phyloP scores from a whole-genome alignment of 1,140 invertebrate genomes.

The Pteromalus puparum region DNA sequence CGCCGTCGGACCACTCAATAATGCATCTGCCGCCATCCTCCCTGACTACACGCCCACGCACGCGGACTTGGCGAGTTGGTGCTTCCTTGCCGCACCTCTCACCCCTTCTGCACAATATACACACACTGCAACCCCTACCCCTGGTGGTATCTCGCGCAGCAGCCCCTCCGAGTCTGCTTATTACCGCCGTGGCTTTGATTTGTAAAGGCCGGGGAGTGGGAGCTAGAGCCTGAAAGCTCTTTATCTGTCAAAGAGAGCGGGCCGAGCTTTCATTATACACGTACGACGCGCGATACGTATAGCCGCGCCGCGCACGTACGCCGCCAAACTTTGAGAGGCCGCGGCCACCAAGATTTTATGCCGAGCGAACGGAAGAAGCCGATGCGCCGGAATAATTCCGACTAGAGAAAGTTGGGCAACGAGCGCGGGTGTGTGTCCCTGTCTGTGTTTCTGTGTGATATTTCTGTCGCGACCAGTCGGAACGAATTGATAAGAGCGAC shows the following conservation, averaged over 20 bases:
- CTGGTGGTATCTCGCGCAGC: neutral
- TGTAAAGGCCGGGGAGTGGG: constrained; percentile 51
- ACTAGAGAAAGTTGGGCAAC: neutral
- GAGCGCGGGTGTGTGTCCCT: neutral
- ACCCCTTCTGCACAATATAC: neutral
- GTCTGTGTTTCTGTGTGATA: neutral
- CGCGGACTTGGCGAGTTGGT: neutral
- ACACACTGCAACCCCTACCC: neutral
- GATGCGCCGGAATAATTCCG: neutral
- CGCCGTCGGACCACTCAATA: constrained; percentile 64
- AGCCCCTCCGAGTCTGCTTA: constrained; percentile 58
- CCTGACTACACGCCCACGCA: constrained; percentile 41
- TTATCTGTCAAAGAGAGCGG: constrained; percentile 62
- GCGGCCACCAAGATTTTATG: neutral
- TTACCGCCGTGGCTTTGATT: constrained; percentile 68
- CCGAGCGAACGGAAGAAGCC: neutral
- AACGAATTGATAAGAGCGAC: constrained; percentile 3
- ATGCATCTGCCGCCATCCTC: constrained; percentile 65
- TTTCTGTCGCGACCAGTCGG: neutral
- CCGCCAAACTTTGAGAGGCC: neutral
- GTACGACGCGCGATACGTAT: neutral
- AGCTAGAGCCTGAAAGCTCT: constrained; percentile 51
- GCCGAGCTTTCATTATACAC: constrained; percentile 55
- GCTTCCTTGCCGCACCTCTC: constrained; percentile 8
- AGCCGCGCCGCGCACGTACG: neutral